Conservation (phyloP, 2,797 vertebrate genomes). For the Brachymystax lenok region DNA sequence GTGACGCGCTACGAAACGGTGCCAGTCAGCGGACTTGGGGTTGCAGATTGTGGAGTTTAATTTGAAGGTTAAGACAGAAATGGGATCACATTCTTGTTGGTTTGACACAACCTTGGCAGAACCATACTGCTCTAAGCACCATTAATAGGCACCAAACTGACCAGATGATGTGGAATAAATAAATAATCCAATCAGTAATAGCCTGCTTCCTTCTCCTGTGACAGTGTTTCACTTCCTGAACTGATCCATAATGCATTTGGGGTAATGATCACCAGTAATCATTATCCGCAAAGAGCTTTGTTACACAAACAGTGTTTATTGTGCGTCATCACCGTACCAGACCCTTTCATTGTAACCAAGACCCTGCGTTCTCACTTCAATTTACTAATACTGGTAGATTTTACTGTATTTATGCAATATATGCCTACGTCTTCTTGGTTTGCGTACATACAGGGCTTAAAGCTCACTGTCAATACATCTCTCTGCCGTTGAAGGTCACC, state of each 20-base stretch:
- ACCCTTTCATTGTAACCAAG: background rate
- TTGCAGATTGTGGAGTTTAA: background rate
- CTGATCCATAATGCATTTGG: background rate
- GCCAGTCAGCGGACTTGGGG: background rate
- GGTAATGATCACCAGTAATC: slow-evolving; percentile 13
- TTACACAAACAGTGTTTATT: background rate
- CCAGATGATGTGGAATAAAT: slow-evolving; percentile 12
- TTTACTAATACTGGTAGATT: background rate
- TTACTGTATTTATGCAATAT: background rate
- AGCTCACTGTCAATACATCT: background rate
- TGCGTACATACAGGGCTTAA: background rate
- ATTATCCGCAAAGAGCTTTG: background rate
- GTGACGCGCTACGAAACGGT: background rate
- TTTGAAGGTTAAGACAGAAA: background rate
- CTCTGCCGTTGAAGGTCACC: background rate
- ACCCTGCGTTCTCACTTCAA: background rate
- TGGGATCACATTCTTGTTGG: background rate
- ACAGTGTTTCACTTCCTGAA: slow-evolving; percentile 13
- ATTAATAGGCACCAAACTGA: background rate
- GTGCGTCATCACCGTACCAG: background rate
- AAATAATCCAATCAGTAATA: slow-evolving; percentile 8
- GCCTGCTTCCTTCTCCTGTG: slow-evolving; percentile 7
- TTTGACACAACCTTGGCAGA: background rate
- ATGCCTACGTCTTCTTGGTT: background rate
- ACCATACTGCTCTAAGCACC: background rate